These are phyloP conservation scores for Lamellibrachia luymesi DNA, from an alignment of 1,140 invertebrate genomes.

Conservation along the genomic window DNA sequence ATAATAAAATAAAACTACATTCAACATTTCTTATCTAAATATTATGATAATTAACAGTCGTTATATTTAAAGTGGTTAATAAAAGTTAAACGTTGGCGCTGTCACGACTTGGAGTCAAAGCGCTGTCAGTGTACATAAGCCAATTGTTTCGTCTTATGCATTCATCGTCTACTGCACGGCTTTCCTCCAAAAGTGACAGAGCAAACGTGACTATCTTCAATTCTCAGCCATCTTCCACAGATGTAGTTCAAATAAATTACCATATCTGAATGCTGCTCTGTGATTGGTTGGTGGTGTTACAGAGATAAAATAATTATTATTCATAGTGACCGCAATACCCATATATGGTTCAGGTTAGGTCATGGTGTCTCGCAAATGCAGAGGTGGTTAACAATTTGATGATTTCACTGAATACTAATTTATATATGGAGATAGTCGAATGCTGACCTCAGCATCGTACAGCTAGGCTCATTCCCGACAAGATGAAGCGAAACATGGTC, in stretches of 20 bases:
- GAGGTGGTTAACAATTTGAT: neutral
- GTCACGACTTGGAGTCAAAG: too few species aligned
- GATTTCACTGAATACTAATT: neutral
- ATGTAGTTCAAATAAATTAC: neutral
- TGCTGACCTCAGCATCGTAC: neutral
- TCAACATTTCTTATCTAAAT: neutral
- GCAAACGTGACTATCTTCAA: neutral
- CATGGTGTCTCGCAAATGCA: neutral
- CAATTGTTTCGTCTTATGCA: too few species aligned
- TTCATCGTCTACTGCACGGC: neutral
- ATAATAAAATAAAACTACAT: neutral
- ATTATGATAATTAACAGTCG: neutral
- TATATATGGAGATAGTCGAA: neutral
- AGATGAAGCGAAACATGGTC: neutral
- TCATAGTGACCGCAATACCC: neutral
- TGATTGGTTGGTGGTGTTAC: neutral
- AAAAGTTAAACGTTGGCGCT: too few species aligned
- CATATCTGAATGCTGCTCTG: neutral
- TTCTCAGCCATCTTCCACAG: neutral
- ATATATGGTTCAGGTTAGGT: neutral
- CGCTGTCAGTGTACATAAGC: too few species aligned
- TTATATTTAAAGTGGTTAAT: too few species aligned
- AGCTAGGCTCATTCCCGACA: neutral
- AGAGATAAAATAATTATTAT: neutral
- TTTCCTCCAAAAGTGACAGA: neutral